These are phyloP conservation scores for Coracias cyanogaster DNA, from an alignment of 2,797 vertebrate species.

Conservation along the genomic window DNA sequence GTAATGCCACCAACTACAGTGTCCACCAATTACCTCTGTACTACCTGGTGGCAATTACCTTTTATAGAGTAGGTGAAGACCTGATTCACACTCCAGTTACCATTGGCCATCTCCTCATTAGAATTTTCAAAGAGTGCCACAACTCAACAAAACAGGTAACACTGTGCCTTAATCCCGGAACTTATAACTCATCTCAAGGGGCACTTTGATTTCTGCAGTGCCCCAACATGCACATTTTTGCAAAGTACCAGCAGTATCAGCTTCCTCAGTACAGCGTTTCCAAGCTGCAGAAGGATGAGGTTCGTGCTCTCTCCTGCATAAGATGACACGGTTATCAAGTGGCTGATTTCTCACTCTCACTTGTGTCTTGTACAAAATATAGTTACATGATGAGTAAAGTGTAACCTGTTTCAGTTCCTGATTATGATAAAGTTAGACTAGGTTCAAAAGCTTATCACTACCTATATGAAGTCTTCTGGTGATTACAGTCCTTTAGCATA, in stretches of 20 bases:
- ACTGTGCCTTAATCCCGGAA: neutral
- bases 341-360: neutral
- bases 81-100: neutral
- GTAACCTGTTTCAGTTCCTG: neutral
- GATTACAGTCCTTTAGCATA: neutral
- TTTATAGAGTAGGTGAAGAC: neutral
- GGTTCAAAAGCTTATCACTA: neutral
- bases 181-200: neutral
- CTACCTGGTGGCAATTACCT: neutral
- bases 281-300: neutral
- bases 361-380: neutral
- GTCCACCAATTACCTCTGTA: neutral
- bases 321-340: neutral
- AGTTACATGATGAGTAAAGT: neutral
- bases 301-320: rapidly evolving
- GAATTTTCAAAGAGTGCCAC: neutral
- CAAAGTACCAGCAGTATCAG: neutral
- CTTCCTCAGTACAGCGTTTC: neutral
- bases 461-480: neutral
- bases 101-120: neutral
- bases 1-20: neutral
- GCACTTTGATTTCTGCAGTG: neutral
- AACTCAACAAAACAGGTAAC: neutral
- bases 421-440: neutral
- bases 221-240: neutral